A percentile compares a stretch with the other conserved stretches of the same genome.
phyloP scores from a whole-genome alignment of 1,140 invertebrate genomes.

The Zaprionus inermis region DNA sequence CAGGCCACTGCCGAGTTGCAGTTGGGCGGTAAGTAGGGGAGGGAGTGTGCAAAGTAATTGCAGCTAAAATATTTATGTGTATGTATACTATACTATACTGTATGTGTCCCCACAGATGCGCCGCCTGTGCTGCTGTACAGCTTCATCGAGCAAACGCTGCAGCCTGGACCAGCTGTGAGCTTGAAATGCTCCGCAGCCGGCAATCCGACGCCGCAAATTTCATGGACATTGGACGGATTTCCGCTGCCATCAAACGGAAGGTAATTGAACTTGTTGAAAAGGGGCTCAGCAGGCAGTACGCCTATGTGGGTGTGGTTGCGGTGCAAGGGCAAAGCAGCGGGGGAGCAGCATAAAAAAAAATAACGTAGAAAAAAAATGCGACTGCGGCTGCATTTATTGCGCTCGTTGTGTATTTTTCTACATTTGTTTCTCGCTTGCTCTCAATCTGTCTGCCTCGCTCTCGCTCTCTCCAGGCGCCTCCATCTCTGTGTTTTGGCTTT shows the following conservation, averaged over 20 bases:
- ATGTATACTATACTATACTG: slow-evolving; percentile 20
- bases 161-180: slow-evolving; percentile 92
- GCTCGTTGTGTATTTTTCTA: slow-evolving; percentile 52
- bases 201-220: slow-evolving; percentile 93
- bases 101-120: slow-evolving; percentile 88
- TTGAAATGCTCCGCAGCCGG: slow-evolving; percentile 94
- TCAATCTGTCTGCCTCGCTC: background rate
- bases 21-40: slow-evolving; percentile 88
- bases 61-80: slow-evolving; percentile 73
- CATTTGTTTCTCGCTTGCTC: slow-evolving; percentile 20
- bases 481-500: slow-evolving; percentile 65
- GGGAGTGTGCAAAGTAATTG: slow-evolving; percentile 36
- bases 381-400: slow-evolving; percentile 73
- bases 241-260: slow-evolving; percentile 89
- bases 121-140: slow-evolving; percentile 91
- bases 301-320: background rate
- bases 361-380: slow-evolving; percentile 31
- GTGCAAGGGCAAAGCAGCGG: slow-evolving; percentile 72
- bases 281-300: slow-evolving; percentile 15
- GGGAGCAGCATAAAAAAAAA: slow-evolving; percentile 37
- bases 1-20: slow-evolving; percentile 92
- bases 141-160: slow-evolving; percentile 93
- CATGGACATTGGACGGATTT: slow-evolving; percentile 93
- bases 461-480: background rate
- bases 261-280: slow-evolving; percentile 85